Evolutionary conservation across 2,797 vertebrate species (phyloP).

Genomic region (Aselliscus stoliczkanus): DNA sequence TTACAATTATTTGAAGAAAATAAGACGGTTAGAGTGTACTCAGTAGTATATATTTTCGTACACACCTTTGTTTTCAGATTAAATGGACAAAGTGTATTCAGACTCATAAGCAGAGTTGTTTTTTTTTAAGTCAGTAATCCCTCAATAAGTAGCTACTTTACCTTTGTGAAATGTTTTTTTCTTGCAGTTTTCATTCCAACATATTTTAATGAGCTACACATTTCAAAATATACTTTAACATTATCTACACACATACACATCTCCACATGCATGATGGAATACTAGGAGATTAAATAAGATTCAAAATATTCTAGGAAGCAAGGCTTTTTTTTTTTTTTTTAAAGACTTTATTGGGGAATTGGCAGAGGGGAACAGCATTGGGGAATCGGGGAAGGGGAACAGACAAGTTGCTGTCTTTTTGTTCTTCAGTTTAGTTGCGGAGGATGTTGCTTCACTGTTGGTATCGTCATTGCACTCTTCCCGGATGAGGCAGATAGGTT

Average conservation of each 20-base stretch:
- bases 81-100: conserved; percentile 8
- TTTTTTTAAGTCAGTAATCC: no score
- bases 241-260: not conserved
- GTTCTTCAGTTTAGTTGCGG: no score
- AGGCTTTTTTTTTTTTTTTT: no score
- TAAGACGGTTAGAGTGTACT: not conserved
- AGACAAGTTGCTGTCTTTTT: no score
- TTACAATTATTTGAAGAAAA: conserved; percentile 3
- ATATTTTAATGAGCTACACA: not conserved
- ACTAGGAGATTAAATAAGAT: not conserved
- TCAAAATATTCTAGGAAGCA: not conserved
- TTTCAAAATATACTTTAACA: not conserved
- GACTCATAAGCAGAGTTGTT: not conserved
- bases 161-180: conserved; percentile 7
- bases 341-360: no score
- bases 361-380: no score
- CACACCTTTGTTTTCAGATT: not conserved
- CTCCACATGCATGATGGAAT: not conserved
- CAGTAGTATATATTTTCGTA: not conserved
- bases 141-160: not conserved
- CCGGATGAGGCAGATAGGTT: no score
- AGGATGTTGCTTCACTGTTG: no score
- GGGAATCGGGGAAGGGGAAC: no score
- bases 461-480: no score
- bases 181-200: not conserved